These are phyloP conservation scores for Himalopsyche japonica DNA, from an alignment of 2,888 invertebrate genomes.

Conservation along the genomic window DNA sequence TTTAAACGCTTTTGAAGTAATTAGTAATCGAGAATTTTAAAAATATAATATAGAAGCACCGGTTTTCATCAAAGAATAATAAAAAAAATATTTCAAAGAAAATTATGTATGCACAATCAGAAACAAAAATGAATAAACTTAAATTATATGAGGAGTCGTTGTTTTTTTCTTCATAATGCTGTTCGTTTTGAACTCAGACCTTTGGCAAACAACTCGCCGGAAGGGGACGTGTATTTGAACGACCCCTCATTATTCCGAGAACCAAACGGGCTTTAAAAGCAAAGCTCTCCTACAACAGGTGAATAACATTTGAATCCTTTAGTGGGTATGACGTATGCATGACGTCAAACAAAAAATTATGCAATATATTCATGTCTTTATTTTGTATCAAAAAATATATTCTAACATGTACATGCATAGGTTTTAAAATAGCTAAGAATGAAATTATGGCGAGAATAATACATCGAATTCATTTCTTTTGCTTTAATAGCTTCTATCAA, in stretches of 20 bases:
- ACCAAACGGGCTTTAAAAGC: not conserved
- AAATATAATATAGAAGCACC: too few relatives aligned
- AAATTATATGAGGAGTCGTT: not conserved
- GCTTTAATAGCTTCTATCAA: too few relatives aligned
- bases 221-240: not conserved
- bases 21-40: too few relatives aligned
- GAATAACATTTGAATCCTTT: slow-evolving; percentile 2
- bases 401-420: too few relatives aligned
- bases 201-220: not conserved
- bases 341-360: not conserved
- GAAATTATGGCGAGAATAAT: too few relatives aligned
- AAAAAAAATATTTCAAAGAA: too few relatives aligned
- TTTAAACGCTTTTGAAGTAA: too few relatives aligned
- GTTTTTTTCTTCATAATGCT: not conserved
- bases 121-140: too few relatives aligned
- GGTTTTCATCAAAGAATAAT: too few relatives aligned
- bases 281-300: slow-evolving; percentile 13
- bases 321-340: not conserved
- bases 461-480: too few relatives aligned
- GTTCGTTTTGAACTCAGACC: not conserved
- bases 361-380: not conserved
- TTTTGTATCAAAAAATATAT: not conserved
- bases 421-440: too few relatives aligned
- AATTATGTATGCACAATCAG: too few relatives aligned
- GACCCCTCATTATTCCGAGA: slow-evolving; percentile 16